Evolutionary conservation across 2,888 invertebrate genomes (phyloP).

Genomic region (Melieria omissa): DNA sequence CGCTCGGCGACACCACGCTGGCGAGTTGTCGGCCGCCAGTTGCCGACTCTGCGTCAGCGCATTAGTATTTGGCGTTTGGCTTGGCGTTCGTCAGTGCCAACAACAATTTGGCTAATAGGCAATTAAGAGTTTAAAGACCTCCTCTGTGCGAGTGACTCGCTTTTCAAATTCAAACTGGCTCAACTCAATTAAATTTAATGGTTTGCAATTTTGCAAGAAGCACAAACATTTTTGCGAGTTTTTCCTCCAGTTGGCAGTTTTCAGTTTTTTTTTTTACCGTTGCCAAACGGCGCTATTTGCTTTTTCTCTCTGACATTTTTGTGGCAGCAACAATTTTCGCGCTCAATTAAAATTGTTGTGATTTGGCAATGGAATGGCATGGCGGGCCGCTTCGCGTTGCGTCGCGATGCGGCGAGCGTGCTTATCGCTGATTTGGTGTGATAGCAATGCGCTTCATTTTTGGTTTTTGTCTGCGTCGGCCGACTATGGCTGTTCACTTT

Average conservation of each 20-base stretch:
- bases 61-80: background rate
- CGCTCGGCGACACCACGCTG: too few species aligned
- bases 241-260: background rate
- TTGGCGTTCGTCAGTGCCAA: background rate
- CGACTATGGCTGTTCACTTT: too few species aligned
- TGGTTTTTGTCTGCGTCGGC: too few species aligned
- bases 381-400: too few species aligned
- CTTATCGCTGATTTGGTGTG: too few species aligned
- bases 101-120: slow-evolving; percentile 29
- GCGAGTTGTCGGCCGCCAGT: too few species aligned
- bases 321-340: slow-evolving; percentile 9
- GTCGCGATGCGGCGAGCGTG: too few species aligned
- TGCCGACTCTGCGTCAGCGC: too few species aligned
- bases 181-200: slow-evolving; percentile 35
- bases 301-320: slow-evolving; percentile 3
- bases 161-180: background rate
- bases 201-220: slow-evolving; percentile 9
- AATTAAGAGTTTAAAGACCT: slow-evolving; percentile 30
- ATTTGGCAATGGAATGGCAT: background rate
- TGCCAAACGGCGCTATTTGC: background rate
- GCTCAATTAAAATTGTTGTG: slow-evolving; percentile 32
- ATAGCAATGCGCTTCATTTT: too few species aligned
- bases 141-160: background rate
- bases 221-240: background rate
- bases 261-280: background rate